Evolutionary conservation across 2,113 vertebrate species (phyloP), one percentile per base, ranked within the genome.

Genomic region (Cheilinus undulatus): DNA sequence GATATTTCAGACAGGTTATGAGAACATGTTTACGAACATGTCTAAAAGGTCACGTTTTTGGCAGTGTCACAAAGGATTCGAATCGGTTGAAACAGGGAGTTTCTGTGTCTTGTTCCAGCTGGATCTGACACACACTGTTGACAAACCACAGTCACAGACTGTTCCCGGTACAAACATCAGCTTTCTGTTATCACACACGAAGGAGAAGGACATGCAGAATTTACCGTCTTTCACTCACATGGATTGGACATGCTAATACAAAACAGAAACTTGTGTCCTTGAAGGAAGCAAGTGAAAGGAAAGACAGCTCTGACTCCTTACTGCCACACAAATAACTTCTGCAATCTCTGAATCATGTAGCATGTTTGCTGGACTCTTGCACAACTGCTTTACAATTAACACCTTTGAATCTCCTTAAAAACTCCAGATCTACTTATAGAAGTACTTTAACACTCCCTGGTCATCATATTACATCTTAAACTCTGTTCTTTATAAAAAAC

Each of bases 211-310:
- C 3, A 1, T 26, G 59, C 9, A 43, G 3, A 43, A 32, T 19
- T 43, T 4, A n/a, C 2, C 24, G 17, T 10, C 5, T 42, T 58
- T 62, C 19, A 32, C 61, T 22, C 30, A 4, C 0, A 0, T 34
- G 36, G 22, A 49, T n/a, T 19, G 13, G 40, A 62, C 72, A 34
- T 77, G 83, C 73, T 73, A 34, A 23, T 27, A 51, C 83, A 77
- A 28, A 69, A 6, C 66, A 12, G 17, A 40, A 14, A 69, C 13
- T 34, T 17, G 1, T 23, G 15, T n/a, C 17, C 7, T n/a, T 15
- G 38, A 23, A 13, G 11, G 42, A n/a, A 32, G 32, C 27, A 3
- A 62, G 14, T 50, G 5, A 57, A 50, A 15, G 7, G 14, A 5
- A 7, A 11, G 8, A 20, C 17, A 5, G 13, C 22, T 26, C 17